Percentiles rank a stretch among this genome's conserved stretches.
Evolutionary conservation across 2,888 invertebrate genomes (phyloP).

Genomic region (Scrobipalpa costella): DNA sequence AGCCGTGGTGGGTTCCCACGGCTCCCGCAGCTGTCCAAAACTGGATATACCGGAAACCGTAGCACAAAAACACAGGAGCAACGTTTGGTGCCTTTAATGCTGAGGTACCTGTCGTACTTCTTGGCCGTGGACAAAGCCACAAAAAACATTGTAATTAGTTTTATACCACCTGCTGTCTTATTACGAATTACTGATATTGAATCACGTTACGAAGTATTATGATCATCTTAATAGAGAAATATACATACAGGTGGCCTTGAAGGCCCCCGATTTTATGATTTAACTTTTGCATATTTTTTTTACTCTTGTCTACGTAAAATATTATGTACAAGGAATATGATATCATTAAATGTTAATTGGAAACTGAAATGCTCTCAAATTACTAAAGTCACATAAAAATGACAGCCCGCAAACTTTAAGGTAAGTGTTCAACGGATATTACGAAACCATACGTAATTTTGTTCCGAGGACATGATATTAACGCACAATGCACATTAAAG

Average conservation of each 20-base stretch:
- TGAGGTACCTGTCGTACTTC: slow-evolving; percentile 12
- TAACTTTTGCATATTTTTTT: not conserved
- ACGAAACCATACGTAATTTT: not conserved
- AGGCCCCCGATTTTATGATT: not conserved
- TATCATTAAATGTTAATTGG: too few species aligned
- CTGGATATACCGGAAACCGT: slow-evolving; percentile 73
- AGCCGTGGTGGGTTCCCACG: slow-evolving; percentile 70
- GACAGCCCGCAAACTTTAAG: too few species aligned
- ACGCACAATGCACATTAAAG: slow-evolving; percentile 33
- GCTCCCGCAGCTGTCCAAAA: slow-evolving; percentile 64
- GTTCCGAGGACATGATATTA: slow-evolving; percentile 23
- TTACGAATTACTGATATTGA: slow-evolving; percentile 10
- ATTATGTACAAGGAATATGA: not conserved
- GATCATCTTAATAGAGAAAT: not conserved
- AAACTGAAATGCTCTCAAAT: too few species aligned
- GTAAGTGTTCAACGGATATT: too few species aligned
- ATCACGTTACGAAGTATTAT: not conserved
- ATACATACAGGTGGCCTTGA: not conserved
- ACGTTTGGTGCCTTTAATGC: slow-evolving; percentile 43
- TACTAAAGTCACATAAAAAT: too few species aligned
- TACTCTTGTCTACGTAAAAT: not conserved
- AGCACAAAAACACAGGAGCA: slow-evolving; percentile 46
- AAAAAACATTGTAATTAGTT: slow-evolving; percentile 26
- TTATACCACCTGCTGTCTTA: slow-evolving; percentile 22
- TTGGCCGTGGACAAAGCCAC: slow-evolving; percentile 13